Conservation (phyloP, 2,888 invertebrate genomes). For the Plebejus anna region DNA sequence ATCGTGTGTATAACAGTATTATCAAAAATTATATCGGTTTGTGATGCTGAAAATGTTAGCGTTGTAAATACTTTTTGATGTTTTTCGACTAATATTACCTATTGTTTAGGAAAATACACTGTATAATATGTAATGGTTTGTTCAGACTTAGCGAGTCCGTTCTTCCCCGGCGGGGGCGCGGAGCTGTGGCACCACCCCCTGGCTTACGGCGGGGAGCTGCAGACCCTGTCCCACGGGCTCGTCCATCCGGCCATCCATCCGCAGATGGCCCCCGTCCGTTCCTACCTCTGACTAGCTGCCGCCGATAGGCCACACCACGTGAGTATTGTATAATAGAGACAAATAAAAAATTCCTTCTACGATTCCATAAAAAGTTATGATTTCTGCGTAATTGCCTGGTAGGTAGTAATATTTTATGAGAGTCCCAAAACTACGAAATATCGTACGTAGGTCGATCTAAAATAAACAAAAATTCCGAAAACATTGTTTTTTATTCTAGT, state of each 20-base stretch:
- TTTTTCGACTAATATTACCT: not conserved
- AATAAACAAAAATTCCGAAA: too few species aligned
- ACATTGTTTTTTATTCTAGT: too few species aligned
- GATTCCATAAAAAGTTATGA: too few species aligned
- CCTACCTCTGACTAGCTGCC: conserved; percentile 98
- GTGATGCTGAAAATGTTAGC: conserved; percentile 56
- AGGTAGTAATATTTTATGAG: too few species aligned
- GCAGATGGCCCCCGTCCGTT: conserved; percentile 96
- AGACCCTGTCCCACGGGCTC: conserved; percentile 92
- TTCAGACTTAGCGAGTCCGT: conserved; percentile 95
- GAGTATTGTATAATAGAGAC: conserved; percentile 51
- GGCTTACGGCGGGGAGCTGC: conserved; percentile 89
- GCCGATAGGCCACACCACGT: conserved; percentile 87
- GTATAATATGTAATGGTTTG: conserved; percentile 36
- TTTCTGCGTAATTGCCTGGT: too few species aligned
- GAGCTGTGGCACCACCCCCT: conserved; percentile 97
- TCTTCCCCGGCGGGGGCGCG: conserved; percentile 93
- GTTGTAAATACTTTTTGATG: conserved; percentile 59
- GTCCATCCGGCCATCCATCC: conserved; percentile 98
- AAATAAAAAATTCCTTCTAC: too few species aligned
- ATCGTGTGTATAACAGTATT: conserved; percentile 23
- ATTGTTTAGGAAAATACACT: conserved; percentile 27
- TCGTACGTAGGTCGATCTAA: too few species aligned
- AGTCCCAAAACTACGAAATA: too few species aligned
- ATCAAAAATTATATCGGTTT: conserved; percentile 24